A percentile compares a stretch with the other conserved stretches of the same genome.
These are phyloP conservation scores for Epistrophe grossulariae DNA, from an alignment of 2,888 invertebrate species.

Conservation along the genomic window DNA sequence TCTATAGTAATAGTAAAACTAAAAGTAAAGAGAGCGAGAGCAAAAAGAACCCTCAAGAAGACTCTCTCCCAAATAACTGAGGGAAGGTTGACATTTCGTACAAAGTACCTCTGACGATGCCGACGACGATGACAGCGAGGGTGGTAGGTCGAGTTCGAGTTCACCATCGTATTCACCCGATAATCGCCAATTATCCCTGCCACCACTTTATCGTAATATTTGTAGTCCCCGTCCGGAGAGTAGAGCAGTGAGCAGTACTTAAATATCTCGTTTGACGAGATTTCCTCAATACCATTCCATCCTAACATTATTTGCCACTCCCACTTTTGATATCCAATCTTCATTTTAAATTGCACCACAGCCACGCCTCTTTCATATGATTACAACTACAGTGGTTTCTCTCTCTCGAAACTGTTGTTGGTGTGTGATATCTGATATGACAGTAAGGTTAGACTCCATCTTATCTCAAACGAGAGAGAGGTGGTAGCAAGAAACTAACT, in stretches of 20 bases:
- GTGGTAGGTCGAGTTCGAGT: constrained; percentile 76
- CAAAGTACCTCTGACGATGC: constrained; percentile 8
- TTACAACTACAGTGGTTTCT: constrained; percentile 44
- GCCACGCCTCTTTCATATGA: constrained; percentile 46
- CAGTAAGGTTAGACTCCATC: constrained; percentile 49
- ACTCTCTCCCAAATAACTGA: neutral
- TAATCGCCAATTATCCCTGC: constrained; percentile 75
- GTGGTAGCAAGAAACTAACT: constrained; percentile 47
- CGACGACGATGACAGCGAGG: constrained; percentile 57
- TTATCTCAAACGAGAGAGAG: constrained; percentile 55
- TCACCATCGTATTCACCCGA: constrained; percentile 74
- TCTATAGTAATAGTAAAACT: neutral
- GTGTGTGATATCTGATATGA: constrained; percentile 18
- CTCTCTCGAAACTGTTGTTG: constrained; percentile 29
- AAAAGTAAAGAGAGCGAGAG: constrained; percentile 14
- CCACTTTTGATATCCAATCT: constrained; percentile 64
- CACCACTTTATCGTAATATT: constrained; percentile 41
- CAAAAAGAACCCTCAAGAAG: constrained; percentile 49
- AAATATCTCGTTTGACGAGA: constrained; percentile 60
- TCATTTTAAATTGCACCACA: constrained; percentile 63
- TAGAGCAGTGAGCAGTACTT: constrained; percentile 41
- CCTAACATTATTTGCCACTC: constrained; percentile 46
- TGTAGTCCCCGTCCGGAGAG: constrained; percentile 20
- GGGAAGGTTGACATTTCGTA: constrained; percentile 43
- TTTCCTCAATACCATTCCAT: constrained; percentile 55